A percentile compares a stretch with the other conserved stretches of the same genome.
phyloP scores from a whole-genome alignment of 1,140 invertebrate species.

The Hermatobates lingyangjiaoensis region DNA sequence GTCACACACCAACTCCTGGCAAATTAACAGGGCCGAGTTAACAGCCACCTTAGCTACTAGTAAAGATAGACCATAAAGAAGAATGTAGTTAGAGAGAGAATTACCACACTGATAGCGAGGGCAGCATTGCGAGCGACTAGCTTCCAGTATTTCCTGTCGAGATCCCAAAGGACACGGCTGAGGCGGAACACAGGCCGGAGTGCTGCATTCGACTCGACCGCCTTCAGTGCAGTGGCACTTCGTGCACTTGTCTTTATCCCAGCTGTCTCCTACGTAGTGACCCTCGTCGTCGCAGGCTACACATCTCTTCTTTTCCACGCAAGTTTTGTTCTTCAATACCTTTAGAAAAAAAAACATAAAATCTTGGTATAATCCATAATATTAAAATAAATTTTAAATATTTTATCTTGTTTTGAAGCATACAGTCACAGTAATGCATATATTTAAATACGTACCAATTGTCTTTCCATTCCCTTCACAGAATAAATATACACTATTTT shows the following conservation, averaged over 20 bases:
- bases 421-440: background rate
- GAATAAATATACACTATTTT: background rate
- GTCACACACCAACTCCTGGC: too few relatives aligned
- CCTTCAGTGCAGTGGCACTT: slow-evolving; percentile 42
- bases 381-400: background rate
- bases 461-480: background rate
- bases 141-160: slow-evolving; percentile 29
- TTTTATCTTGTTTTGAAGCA: background rate
- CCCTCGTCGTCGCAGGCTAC: slow-evolving; percentile 43
- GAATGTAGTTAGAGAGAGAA: too few relatives aligned
- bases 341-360: slow-evolving; percentile 14
- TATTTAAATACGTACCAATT: background rate
- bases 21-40: too few relatives aligned
- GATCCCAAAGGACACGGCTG: slow-evolving; percentile 36
- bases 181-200: slow-evolving; percentile 33
- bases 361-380: background rate
- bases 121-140: slow-evolving; percentile 40
- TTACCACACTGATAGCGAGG: slow-evolving; percentile 43
- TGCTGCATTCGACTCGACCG: slow-evolving; percentile 32
- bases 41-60: too few relatives aligned
- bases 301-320: slow-evolving; percentile 36
- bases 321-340: slow-evolving; percentile 37
- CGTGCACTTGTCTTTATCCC: slow-evolving; percentile 48
- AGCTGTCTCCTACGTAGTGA: slow-evolving; percentile 33
- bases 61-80: too few relatives aligned